Evolutionary conservation across 1,140 invertebrate species (phyloP), one percentile per base, ranked within the genome.

Genomic region (Sogatella furcifera): DNA sequence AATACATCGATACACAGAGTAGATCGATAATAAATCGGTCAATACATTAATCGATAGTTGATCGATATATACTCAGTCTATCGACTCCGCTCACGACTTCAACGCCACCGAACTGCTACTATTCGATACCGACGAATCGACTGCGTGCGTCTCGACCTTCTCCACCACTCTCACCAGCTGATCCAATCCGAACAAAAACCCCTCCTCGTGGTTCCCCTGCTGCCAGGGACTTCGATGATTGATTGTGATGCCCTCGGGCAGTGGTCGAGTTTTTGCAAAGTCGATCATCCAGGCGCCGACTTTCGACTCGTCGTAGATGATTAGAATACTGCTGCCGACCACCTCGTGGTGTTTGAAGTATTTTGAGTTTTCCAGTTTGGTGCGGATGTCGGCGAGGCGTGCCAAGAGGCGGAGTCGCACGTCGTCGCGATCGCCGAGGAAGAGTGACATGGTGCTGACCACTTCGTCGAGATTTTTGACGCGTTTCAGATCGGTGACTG

Each of bases 281-380:
- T 98, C 95, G 59, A 98, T 98, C 62, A 98, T 78, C 94, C 94
- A 98, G 3, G 89, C 89, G 55, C 90, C 90, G 4, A 91, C 88
- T 64, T 85, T 84, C 56, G 83, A 81, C 61, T 88, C 81, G 72
- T 97, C 94, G 70, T 95, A 93, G 34, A 98, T 89, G 68, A 98
- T 89, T 59, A 98, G 86, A 63, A 98, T 83, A 73, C 91, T 95
- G 74, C 90, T 95, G 19, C 95, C 95, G 66, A 98, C 87, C 24
- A 86, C 78, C 80, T 98, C 95, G 69, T 97, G 92, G 31, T 76
- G 83, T 61, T 82, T 81, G 72, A 97, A 97, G 74, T 95, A 97
- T 13, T 84, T 75, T 0, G 92, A 96, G 46, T 82, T 77, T 70
- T 95, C 90, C 68, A 97, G 85, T 56, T 82, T 84, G 13, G 75